Evolutionary conservation across 2,888 invertebrate species (phyloP).

Genomic region (Lasioglossum leucozonium): DNA sequence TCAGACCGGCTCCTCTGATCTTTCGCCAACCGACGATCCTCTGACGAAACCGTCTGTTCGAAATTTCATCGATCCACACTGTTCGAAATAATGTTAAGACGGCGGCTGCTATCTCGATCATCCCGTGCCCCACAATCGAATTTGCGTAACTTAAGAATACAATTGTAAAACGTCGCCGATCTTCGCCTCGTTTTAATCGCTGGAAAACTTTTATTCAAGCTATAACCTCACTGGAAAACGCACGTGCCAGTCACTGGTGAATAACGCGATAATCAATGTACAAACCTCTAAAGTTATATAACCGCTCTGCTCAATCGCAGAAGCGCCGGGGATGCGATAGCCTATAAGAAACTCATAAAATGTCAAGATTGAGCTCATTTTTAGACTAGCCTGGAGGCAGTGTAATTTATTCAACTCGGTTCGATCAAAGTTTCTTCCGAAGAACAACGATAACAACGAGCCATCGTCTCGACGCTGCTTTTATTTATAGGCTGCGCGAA

Average conservation of each 20-base stretch:
- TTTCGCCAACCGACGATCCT: not conserved
- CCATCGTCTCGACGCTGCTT: not conserved
- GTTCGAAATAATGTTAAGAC: not conserved
- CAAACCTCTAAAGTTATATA: not conserved
- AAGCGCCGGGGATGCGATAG: not conserved
- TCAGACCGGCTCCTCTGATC: not conserved
- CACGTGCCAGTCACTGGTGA: not conserved
- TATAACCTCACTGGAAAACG: not conserved
- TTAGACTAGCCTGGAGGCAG: not conserved
- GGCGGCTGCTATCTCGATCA: not conserved
- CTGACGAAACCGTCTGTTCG: not conserved
- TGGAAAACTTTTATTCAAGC: not conserved
- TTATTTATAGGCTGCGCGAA: conserved; percentile 11
- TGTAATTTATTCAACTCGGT: conserved; percentile 45
- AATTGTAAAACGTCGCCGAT: not conserved
- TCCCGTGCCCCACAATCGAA: not conserved
- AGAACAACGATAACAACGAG: conserved; percentile 36
- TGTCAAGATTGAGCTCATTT: conserved; percentile 40
- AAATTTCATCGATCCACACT: not conserved
- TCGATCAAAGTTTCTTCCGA: conserved; percentile 38
- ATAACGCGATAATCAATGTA: not conserved
- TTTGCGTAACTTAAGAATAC: not conserved
- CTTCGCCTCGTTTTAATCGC: not conserved
- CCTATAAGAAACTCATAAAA: conserved; percentile 15
- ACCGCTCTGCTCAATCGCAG: not conserved